phyloP scores from a whole-genome alignment of 2,888 invertebrate species.

The Agrochola lychnidis region DNA sequence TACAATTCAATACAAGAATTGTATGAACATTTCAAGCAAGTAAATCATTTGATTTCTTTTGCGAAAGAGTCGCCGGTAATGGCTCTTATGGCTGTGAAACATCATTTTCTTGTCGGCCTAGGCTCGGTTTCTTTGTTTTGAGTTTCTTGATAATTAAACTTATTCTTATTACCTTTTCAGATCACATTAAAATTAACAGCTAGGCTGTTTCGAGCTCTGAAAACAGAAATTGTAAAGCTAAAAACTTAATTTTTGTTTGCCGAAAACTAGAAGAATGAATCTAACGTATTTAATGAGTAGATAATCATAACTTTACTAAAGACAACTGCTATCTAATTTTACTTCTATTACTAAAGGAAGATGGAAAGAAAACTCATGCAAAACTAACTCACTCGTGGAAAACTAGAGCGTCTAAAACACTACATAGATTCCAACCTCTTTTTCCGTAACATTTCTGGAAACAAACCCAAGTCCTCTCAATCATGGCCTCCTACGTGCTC shows the following conservation, averaged over 20 bases:
- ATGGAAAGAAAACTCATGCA: not conserved
- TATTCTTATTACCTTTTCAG: not conserved
- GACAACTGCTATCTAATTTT: not conserved
- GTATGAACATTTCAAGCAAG: not conserved
- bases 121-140: not conserved
- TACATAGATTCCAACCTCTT: slow-evolving; percentile 7
- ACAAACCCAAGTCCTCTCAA: slow-evolving; percentile 43
- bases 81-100: not conserved
- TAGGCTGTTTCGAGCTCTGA: slow-evolving; percentile 5
- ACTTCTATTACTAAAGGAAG: not conserved
- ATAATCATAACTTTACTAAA: not conserved
- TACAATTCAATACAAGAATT: not conserved
- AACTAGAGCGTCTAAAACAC: not conserved
- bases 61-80: not conserved
- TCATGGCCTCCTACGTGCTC: slow-evolving; percentile 61
- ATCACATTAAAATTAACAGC: not conserved
- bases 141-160: not conserved
- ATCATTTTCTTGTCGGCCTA: not conserved
- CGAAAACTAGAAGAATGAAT: not conserved
- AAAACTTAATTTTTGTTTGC: not conserved
- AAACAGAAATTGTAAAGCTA: not conserved
- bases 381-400: too few relatives aligned
- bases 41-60: not conserved
- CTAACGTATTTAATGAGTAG: not conserved
- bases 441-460: slow-evolving; percentile 27